These are phyloP conservation scores for Hemitrygon akajei DNA, from an alignment of 2,797 vertebrate genomes.

Conservation along the genomic window DNA sequence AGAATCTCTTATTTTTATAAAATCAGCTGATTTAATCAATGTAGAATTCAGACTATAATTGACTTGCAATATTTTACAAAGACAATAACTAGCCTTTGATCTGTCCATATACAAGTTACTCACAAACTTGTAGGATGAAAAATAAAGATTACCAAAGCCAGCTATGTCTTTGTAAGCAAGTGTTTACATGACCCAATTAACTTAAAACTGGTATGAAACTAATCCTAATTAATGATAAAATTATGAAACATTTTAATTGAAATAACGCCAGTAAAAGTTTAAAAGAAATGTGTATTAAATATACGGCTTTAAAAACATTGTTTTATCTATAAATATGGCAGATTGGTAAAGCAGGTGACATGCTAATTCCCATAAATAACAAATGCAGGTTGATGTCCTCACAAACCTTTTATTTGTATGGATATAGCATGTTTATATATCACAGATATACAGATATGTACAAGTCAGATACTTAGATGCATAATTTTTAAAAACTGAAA, in stretches of 20 bases:
- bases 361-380: background rate
- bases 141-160: too few species aligned
- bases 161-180: background rate
- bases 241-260: background rate
- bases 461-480: background rate
- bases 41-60: background rate
- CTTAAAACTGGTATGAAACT: background rate
- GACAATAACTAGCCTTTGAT: background rate
- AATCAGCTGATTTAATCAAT: background rate
- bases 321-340: constrained; percentile 1
- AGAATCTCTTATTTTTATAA: too few species aligned
- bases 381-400: background rate
- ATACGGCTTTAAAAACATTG: constrained; percentile 1
- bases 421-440: background rate
- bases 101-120: background rate
- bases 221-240: background rate
- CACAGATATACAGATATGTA: constrained; percentile 34
- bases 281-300: background rate
- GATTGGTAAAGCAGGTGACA: background rate
- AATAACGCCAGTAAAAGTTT: background rate
- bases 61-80: too few species aligned
- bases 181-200: background rate
- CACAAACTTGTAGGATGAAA: background rate
- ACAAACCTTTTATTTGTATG: background rate
- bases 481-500: background rate